Percentiles rank a stretch among this genome's conserved stretches.
These are phyloP conservation scores for Lasioglossum oenotherae DNA, from an alignment of 2,888 invertebrate species.

Conservation along the genomic window DNA sequence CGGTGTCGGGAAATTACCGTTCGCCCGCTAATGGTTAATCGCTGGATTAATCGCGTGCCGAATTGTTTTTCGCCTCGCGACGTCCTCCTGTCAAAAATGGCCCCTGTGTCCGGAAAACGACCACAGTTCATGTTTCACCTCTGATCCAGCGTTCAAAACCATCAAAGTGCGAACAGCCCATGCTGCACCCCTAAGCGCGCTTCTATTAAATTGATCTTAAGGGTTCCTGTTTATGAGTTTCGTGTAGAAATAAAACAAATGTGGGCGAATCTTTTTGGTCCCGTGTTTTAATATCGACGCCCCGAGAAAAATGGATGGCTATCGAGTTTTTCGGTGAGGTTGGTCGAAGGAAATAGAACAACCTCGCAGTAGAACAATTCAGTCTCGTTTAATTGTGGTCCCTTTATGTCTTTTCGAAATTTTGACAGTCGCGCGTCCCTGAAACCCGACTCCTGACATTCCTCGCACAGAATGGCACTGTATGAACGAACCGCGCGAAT, in stretches of 20 bases:
- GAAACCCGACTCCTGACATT: slow-evolving; percentile 15
- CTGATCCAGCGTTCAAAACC: neutral
- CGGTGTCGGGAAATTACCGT: neutral
- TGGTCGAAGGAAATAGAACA: neutral
- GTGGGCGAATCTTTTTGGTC: neutral
- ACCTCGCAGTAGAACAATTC: neutral
- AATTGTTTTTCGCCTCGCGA: neutral
- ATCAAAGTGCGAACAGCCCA: neutral
- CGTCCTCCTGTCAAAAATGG: neutral
- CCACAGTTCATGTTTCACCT: neutral
- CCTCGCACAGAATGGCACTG: slow-evolving; percentile 21
- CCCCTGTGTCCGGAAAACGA: neutral
- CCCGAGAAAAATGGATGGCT: neutral
- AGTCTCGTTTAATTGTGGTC: slow-evolving; percentile 23
- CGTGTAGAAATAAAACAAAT: neutral
- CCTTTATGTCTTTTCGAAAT: slow-evolving; percentile 27
- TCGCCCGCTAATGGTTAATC: slow-evolving; percentile 4
- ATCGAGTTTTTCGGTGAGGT: neutral
- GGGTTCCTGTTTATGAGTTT: neutral
- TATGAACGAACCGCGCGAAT: slow-evolving; percentile 57
- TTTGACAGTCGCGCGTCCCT: neutral
- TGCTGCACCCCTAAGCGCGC: neutral
- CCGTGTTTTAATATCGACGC: neutral
- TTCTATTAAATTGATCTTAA: too few relatives aligned
- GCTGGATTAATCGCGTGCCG: neutral